These are phyloP conservation scores for Meles meles DNA, from an alignment of 2,113 vertebrate species.

Conservation along the genomic window DNA sequence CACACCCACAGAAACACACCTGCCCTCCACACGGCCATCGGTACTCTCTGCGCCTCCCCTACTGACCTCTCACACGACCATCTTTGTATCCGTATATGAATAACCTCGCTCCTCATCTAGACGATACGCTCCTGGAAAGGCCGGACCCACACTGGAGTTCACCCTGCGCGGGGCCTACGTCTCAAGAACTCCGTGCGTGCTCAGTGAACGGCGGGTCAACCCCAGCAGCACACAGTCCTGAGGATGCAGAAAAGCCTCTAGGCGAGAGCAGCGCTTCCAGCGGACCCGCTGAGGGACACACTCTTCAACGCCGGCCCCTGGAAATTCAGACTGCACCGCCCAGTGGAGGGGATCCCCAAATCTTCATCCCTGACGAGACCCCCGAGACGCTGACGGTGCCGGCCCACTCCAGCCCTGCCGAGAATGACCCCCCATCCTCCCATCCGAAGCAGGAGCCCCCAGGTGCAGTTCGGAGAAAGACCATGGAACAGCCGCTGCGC, in stretches of 20 bases:
- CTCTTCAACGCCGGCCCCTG: not conserved
- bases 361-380: not conserved
- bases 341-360: not conserved
- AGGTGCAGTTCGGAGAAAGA: not conserved
- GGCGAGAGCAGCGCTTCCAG: not conserved
- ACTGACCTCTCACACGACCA: not conserved
- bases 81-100: not conserved
- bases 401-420: not conserved
- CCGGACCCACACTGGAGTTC: not conserved
- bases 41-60: not conserved
- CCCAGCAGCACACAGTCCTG: not conserved
- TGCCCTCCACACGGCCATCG: not conserved
- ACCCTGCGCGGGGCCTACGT: not conserved
- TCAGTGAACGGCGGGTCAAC: not conserved
- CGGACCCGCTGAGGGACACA: not conserved
- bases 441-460: not conserved
- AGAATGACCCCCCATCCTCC: not conserved
- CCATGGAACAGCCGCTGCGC: not conserved
- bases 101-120: not conserved
- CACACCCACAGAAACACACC: not conserved
- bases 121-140: not conserved
- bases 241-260: not conserved
- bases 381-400: not conserved
- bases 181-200: not conserved
- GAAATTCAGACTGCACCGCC: not conserved